Percentiles rank a stretch among this genome's conserved stretches.
Conservation (phyloP, 2,113 vertebrate genomes). For the Chionomys nivalis region DNA sequence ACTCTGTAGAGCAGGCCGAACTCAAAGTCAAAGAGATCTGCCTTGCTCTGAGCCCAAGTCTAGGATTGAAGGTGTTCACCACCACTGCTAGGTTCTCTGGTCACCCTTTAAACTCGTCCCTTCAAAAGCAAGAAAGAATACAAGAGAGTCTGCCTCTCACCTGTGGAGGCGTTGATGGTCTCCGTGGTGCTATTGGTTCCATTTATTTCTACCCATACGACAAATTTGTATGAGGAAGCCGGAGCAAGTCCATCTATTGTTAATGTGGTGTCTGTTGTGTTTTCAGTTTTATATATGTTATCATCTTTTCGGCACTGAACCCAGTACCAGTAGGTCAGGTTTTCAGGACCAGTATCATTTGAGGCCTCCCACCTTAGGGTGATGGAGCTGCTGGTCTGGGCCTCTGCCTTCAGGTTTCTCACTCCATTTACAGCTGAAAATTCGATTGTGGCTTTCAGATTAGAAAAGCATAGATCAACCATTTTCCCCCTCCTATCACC, state of each 20-base stretch:
- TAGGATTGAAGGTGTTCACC: too few species aligned
- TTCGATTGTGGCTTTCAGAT: too few species aligned
- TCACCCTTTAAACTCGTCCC: neutral
- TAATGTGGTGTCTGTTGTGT: neutral
- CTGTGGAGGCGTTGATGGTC: fast-evolving
- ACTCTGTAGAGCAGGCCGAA: too few species aligned
- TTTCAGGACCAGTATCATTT: fast-evolving
- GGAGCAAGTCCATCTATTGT: fast-evolving
- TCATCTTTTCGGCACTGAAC: neutral
- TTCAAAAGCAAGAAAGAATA: too few species aligned
- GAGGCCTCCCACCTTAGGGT: neutral
- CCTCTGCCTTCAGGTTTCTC: fast-evolving
- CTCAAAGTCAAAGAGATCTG: too few species aligned
- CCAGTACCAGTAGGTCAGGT: constrained; percentile 13
- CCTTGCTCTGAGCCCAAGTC: too few species aligned
- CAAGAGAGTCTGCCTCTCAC: too few species aligned
- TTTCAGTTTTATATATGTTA: fast-evolving
- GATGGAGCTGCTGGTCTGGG: constrained; percentile 1
- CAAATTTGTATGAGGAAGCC: fast-evolving
- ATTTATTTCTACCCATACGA: neutral
- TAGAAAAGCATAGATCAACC: neutral
- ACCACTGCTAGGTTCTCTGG: too few species aligned
- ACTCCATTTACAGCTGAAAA: neutral
- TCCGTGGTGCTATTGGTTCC: fast-evolving
- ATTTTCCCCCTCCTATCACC: neutral